These are phyloP conservation scores for Argyrosomus regius DNA, from an alignment of 2,797 vertebrate species.

Conservation along the genomic window DNA sequence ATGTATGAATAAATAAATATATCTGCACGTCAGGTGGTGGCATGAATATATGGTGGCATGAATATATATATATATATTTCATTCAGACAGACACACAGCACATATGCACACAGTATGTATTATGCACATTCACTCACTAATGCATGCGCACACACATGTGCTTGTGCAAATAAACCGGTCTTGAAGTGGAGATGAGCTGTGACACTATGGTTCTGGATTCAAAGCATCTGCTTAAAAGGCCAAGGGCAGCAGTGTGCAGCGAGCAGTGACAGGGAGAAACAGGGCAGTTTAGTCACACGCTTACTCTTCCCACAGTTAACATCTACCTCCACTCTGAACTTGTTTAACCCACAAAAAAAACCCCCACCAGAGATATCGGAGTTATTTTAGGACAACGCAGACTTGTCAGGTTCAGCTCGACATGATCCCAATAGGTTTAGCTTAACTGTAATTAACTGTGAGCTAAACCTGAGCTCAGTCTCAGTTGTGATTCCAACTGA, in stretches of 20 bases:
- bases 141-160: background rate
- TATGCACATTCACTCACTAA: conserved; percentile 10
- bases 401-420: background rate
- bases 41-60: too few species aligned
- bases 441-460: background rate
- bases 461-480: background rate
- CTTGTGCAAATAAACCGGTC: conserved; percentile 32
- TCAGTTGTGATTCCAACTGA: background rate
- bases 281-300: conserved; percentile 13
- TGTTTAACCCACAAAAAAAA: conserved; percentile 15
- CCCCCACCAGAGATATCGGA: background rate
- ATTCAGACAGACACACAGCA: conserved; percentile 15
- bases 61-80: background rate
- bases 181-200: conserved; percentile 43
- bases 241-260: conserved; percentile 32
- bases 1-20: conserved; percentile 32
- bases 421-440: background rate
- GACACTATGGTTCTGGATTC: conserved; percentile 45
- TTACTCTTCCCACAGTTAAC: conserved; percentile 27
- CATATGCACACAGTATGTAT: background rate
- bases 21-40: conserved; percentile 12
- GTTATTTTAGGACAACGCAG: background rate
- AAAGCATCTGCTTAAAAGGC: conserved; percentile 51
- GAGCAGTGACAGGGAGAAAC: conserved; percentile 26
- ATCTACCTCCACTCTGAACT: conserved; percentile 28